phyloP scores from a whole-genome alignment of 1,140 invertebrate genomes.

The Prorops nasuta region DNA sequence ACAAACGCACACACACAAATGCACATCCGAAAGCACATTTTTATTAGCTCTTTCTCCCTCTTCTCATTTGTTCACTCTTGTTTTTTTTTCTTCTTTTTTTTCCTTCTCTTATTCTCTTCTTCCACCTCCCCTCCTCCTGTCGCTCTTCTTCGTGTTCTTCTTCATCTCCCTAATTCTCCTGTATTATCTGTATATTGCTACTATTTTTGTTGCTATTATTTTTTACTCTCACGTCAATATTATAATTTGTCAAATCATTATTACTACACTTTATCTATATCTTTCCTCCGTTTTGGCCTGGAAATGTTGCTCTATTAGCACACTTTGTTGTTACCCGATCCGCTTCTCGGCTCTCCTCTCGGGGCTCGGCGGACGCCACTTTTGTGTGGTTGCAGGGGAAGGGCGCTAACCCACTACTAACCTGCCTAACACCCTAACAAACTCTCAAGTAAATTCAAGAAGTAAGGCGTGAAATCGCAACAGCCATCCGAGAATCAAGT shows the following conservation, averaged over 20 bases:
- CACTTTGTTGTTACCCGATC: slow-evolving; percentile 12
- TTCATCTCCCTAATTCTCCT: slow-evolving; percentile 2
- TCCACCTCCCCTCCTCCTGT: slow-evolving; percentile 5
- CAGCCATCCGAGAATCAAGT: too few relatives aligned
- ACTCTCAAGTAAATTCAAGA: too few relatives aligned
- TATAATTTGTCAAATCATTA: background rate
- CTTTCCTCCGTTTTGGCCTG: too few relatives aligned
- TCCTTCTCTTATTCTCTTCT: slow-evolving; percentile 4
- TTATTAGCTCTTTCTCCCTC: too few relatives aligned
- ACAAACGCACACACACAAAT: slow-evolving; percentile 4
- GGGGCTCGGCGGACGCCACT: slow-evolving; percentile 57
- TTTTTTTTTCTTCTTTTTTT: slow-evolving; percentile 6
- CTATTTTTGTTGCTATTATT: background rate
- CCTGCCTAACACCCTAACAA: slow-evolving; percentile 51
- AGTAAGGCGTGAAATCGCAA: too few relatives aligned
- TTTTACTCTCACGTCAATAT: slow-evolving; percentile 5
- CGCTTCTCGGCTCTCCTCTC: slow-evolving; percentile 56
- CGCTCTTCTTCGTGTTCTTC: background rate
- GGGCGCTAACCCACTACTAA: slow-evolving; percentile 46
- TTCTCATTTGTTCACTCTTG: background rate
- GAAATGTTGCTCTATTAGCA: too few relatives aligned
- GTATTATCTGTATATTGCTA: background rate
- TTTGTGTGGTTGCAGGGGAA: slow-evolving; percentile 46
- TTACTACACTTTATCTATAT: slow-evolving; percentile 5
- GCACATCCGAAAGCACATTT: too few relatives aligned